A percentile compares a stretch with the other conserved stretches of the same genome.
Evolutionary conservation across 64 coral and sea anemone genomes (phyloP).

Genomic region (Stichodactyla helianthus): DNA sequence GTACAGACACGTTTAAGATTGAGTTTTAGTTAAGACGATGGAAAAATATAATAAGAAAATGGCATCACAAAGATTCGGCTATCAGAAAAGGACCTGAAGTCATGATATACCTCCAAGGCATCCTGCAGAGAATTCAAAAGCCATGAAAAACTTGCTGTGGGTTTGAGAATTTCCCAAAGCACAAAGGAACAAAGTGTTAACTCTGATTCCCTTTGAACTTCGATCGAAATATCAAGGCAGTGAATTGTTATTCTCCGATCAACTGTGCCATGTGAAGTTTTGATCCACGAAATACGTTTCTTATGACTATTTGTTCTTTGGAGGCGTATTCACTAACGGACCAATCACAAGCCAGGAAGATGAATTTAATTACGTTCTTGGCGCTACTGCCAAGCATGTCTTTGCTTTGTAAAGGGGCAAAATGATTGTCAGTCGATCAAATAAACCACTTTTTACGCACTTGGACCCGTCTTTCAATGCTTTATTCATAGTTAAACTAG

Average conservation of each 20-base stretch:
- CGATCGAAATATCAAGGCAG: neutral
- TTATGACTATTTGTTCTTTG: neutral
- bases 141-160: slow-evolving; percentile 37
- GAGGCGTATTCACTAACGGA: neutral
- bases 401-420: no score
- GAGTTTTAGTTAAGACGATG: neutral
- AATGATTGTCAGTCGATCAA: no score
- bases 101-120: slow-evolving; percentile 69
- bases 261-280: neutral
- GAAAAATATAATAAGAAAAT: neutral
- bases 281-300: neutral
- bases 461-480: no score
- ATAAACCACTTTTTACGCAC: no score
- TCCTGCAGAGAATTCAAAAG: slow-evolving; percentile 75
- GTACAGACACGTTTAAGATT: neutral
- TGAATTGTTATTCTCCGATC: neutral
- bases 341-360: neutral
- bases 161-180: neutral
- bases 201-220: neutral
- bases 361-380: neutral
- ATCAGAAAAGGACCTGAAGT: neutral
- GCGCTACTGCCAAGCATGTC: no score
- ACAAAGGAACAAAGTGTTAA: neutral
- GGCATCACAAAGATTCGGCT: neutral
- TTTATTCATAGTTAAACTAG: no score